Evolutionary conservation across 1,140 invertebrate species (phyloP), one percentile per base, ranked within the genome.

Genomic region (Ooceraea biroi): DNA sequence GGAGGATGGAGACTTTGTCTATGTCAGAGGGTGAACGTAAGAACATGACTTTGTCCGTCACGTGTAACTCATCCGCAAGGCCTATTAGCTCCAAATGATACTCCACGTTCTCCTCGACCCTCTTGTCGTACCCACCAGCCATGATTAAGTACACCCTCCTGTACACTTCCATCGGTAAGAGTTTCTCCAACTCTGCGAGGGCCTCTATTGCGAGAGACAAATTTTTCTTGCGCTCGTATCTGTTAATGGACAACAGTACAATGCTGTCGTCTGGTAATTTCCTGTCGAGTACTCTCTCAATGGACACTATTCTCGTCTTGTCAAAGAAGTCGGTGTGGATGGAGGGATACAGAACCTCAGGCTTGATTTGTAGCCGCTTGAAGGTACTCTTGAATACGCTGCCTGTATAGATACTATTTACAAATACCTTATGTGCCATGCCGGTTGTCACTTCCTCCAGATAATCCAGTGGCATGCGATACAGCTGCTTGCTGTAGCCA

Each of bases 141-240:
- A 99, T 96, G n/a, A 99, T 96, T 50, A 99, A 95, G 92, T 97
- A 97, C 55, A 97, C 95, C 82, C 94, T 95, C 41, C 95, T 94
- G 93, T 96, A 97, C 84, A 96, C 95, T 46, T 95, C 89, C 30
- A 94, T 86, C 57, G 92, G 92, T 22, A 97, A 80, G 36, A 94
- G 91, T 48, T 95, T 90, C 88, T 95, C 95, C 44, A 98, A 94
- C 80, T 96, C 93, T 89, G 96, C 95, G 73, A 99, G 95, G 14
- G 98, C 96, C 88, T 97, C 93, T 55, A 99, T 94, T 0, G 98
- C 98, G 19, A 99, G 93, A 19, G 95, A 94, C 7, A 99, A 94
- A 93, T 99, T 98, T 94, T 99, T 99, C 92, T 99, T 99, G 12
- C 98, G 96, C 92, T 99, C 99, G 94, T 98, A 99, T 89, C 99